phyloP scores from a whole-genome alignment of 2,888 invertebrate species.

The Cylloceria caligata region DNA sequence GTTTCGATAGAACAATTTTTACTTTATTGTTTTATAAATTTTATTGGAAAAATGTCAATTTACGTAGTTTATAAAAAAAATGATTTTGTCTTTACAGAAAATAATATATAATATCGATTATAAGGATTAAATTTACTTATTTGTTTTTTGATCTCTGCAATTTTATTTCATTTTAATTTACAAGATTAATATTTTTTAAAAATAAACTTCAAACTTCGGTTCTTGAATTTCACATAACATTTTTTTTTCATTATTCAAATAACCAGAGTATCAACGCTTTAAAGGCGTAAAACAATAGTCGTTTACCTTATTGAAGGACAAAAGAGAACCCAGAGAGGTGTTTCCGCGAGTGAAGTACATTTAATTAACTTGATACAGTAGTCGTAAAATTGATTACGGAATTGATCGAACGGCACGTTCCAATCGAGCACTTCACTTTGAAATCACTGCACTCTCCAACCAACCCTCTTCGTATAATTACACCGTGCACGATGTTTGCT shows the following conservation, averaged over 20 bases:
- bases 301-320: not conserved
- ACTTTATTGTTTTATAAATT: too few species aligned
- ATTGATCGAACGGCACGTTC: conserved; percentile 53
- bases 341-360: conserved; percentile 38
- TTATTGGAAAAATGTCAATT: too few species aligned
- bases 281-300: not conserved
- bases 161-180: too few species aligned
- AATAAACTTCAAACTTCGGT: too few species aligned
- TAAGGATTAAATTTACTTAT: too few species aligned
- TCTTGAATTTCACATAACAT: not conserved
- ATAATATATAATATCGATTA: too few species aligned
- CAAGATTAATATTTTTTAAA: too few species aligned
- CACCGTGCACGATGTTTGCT: conserved; percentile 46
- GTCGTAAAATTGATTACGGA: conserved; percentile 57
- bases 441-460: conserved; percentile 12
- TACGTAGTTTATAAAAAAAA: too few species aligned
- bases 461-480: conserved; percentile 57
- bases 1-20: too few species aligned
- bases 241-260: not conserved
- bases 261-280: not conserved
- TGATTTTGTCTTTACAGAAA: too few species aligned
- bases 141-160: not conserved
- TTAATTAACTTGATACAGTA: conserved; percentile 53
- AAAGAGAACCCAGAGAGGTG: not conserved
- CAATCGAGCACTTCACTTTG: conserved; percentile 32